Conservation (phyloP, 92 coral and sea anemone genomes). For the Zoanthus gigantus region DNA sequence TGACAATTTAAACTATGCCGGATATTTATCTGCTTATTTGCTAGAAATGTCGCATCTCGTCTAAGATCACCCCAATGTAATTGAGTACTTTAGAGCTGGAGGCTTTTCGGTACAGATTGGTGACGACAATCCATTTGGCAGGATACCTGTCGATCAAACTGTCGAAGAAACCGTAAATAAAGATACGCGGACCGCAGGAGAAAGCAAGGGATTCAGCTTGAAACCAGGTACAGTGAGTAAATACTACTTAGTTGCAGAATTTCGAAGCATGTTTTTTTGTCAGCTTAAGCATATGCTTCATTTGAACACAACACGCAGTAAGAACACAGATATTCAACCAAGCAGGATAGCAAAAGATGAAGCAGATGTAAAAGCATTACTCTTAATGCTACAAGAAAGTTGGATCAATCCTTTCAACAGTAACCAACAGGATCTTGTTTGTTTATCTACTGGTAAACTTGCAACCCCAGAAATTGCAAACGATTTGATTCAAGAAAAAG, state of each 20-base stretch:
- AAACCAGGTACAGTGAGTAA: no score
- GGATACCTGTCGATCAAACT: conserved; percentile 34
- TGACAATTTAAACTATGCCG: background rate
- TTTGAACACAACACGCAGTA: no score
- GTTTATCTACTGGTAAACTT: conserved; percentile 58
- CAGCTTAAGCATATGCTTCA: no score
- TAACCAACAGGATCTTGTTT: conserved; percentile 50
- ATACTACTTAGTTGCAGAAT: no score
- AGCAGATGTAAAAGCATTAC: no score
- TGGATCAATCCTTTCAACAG: no score
- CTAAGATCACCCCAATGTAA: background rate
- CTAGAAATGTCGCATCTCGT: conserved; percentile 1
- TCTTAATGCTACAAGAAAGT: no score
- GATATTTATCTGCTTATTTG: conserved; percentile 61
- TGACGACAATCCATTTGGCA: conserved; percentile 6
- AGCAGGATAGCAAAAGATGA: no score
- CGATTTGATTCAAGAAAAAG: conserved; percentile 63
- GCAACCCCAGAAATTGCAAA: conserved; percentile 56
- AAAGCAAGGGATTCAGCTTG: no score
- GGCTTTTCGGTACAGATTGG: conserved; percentile 28
- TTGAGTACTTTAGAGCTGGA: background rate
- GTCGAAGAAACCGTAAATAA: conserved; percentile 7
- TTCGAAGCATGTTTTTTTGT: no score
- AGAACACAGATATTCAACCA: no score
- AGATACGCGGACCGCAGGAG: no score